phyloP scores from a whole-genome alignment of 2,888 invertebrate genomes.

The Lasioglossum calceatum region DNA sequence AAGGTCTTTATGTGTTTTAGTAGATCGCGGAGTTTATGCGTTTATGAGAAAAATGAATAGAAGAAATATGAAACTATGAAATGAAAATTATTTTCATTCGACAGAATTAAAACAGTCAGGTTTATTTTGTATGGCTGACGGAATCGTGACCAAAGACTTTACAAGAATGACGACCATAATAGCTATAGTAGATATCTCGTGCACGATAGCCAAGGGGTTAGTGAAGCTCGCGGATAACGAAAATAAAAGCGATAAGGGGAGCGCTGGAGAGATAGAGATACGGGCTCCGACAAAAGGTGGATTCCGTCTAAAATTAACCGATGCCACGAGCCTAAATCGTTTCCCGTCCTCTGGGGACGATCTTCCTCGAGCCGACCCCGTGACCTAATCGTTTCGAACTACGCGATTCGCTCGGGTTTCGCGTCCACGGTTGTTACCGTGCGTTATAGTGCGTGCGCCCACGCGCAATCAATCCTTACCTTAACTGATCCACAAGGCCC shows the following conservation, averaged over 20 bases:
- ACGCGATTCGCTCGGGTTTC: neutral
- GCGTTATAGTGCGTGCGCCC: slow-evolving; percentile 1
- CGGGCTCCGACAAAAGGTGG: slow-evolving; percentile 21
- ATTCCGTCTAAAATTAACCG: slow-evolving; percentile 56
- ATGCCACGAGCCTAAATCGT: neutral
- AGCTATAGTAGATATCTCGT: neutral
- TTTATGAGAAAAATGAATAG: too few relatives aligned
- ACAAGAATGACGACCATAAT: neutral
- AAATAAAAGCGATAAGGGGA: neutral
- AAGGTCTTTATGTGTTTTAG: too few relatives aligned
- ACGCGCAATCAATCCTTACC: slow-evolving; percentile 60
- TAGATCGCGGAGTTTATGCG: too few relatives aligned
- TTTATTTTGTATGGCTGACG: too few relatives aligned
- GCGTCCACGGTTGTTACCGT: neutral
- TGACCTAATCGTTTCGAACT: slow-evolving; percentile 67
- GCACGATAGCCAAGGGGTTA: neutral
- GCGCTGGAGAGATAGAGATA: neutral
- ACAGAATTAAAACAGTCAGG: too few relatives aligned
- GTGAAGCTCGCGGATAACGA: neutral
- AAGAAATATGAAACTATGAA: too few relatives aligned
- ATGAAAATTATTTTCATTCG: too few relatives aligned
- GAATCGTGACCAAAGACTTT: too few relatives aligned
- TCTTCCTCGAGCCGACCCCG: slow-evolving; percentile 67
- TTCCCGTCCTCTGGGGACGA: neutral
- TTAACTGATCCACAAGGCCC: slow-evolving; percentile 75